Conservation (phyloP, 2,888 invertebrate genomes). For the Pegoplata infirma region DNA sequence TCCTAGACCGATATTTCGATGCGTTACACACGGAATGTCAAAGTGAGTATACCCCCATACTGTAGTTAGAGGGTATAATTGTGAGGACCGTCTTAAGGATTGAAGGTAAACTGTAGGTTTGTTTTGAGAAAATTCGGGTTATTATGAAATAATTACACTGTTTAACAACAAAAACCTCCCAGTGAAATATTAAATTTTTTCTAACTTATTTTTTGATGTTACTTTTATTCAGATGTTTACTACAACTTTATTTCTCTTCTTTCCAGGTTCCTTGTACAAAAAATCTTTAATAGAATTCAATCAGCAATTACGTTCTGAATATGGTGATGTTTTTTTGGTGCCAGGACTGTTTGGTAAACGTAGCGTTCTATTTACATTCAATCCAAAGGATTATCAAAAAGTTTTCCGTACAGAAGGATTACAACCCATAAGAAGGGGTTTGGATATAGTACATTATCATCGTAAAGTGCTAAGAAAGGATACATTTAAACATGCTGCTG, state of each 20-base stretch:
- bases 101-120: too few species aligned
- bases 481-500: constrained; percentile 61
- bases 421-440: constrained; percentile 66
- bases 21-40: too few species aligned
- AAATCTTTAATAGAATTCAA: constrained; percentile 46
- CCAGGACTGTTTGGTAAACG: constrained; percentile 70
- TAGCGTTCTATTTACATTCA: constrained; percentile 75
- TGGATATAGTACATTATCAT: constrained; percentile 76
- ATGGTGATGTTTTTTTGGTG: constrained; percentile 75
- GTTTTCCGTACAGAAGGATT: constrained; percentile 68
- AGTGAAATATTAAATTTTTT: too few species aligned
- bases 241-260: not conserved
- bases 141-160: too few species aligned
- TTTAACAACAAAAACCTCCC: too few species aligned
- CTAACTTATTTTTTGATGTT: too few species aligned
- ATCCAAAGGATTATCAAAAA: constrained; percentile 79
- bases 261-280: constrained; percentile 33
- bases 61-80: too few species aligned
- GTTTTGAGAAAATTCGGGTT: too few species aligned
- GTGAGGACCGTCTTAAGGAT: too few species aligned
- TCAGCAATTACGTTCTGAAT: constrained; percentile 56
- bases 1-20: too few species aligned
- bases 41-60: too few species aligned
- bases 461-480: constrained; percentile 71
- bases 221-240: too few species aligned